A percentile compares a stretch with the other conserved stretches of the same genome.
These are phyloP conservation scores for Ashinkailepas kermadecensis DNA, from an alignment of 2,888 invertebrate species.

Conservation along the genomic window DNA sequence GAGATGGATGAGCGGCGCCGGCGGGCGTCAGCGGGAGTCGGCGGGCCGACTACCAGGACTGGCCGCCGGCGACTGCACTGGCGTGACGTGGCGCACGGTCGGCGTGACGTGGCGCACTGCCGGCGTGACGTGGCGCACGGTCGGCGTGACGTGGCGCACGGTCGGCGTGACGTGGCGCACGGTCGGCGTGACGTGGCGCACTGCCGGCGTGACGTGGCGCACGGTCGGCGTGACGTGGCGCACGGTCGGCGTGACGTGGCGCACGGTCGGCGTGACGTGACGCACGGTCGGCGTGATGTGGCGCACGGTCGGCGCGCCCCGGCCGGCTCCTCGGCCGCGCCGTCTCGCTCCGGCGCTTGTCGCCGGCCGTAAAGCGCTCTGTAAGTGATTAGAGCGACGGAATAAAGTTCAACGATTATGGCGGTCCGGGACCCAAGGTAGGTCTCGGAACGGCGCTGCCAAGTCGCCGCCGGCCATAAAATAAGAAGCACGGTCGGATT, in stretches of 20 bases:
- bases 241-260: too few species aligned
- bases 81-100: neutral
- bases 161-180: too few species aligned
- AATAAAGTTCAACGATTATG: conserved; percentile 19
- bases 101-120: neutral
- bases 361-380: neutral
- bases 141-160: neutral
- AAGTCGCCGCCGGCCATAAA: neutral
- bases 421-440: neutral
- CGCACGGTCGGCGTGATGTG: too few species aligned
- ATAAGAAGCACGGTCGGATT: neutral
- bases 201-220: too few species aligned
- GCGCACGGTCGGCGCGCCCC: neutral
- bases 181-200: too few species aligned
- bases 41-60: neutral
- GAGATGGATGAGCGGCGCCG: conserved; percentile 2
- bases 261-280: too few species aligned
- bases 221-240: too few species aligned
- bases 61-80: neutral
- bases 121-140: too few species aligned
- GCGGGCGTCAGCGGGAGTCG: neutral
- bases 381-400: conserved; percentile 18
- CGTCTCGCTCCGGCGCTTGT: neutral
- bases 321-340: neutral
- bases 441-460: neutral